Evolutionary conservation across 2,113 vertebrate genomes (phyloP).

Genomic region (Nannobrachium achirus): DNA sequence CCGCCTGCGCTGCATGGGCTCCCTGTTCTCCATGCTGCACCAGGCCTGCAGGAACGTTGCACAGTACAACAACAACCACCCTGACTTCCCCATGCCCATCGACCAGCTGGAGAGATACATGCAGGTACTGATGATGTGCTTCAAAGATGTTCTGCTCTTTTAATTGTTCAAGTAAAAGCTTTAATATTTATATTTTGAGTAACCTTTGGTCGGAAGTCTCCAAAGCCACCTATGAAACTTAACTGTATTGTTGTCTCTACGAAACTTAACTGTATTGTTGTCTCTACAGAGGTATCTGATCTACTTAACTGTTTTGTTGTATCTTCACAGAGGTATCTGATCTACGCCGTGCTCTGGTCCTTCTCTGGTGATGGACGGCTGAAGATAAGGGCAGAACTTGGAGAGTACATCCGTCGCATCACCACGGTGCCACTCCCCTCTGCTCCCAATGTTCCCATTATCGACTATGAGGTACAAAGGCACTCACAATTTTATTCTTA

Average conservation of each 20-base stretch:
- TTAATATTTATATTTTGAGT: not conserved
- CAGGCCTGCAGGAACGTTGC: constrained; percentile 97
- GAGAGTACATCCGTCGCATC: constrained; percentile 96
- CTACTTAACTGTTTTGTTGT: not conserved
- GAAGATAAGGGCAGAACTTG: constrained; percentile 96
- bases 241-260: not conserved
- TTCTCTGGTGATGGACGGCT: constrained; percentile 95
- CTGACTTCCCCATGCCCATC: constrained; percentile 95
- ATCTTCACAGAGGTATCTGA: constrained; percentile 86
- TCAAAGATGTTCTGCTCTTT: not conserved
- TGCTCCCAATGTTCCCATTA: constrained; percentile 96
- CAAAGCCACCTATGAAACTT: not conserved
- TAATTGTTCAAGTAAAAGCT: not conserved
- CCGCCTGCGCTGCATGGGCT: constrained; percentile 92
- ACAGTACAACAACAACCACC: constrained; percentile 97
- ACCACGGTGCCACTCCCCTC: constrained; percentile 92
- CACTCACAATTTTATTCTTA: not conserved
- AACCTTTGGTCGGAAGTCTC: no score
- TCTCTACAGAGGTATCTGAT: not conserved
- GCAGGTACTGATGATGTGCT: constrained; percentile 80
- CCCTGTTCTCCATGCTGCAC: constrained; percentile 97
- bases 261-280: not conserved
- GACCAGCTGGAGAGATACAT: constrained; percentile 97
- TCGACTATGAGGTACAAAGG: constrained; percentile 93
- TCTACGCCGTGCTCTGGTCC: constrained; percentile 97